A percentile compares a stretch with the other conserved stretches of the same genome.
Conservation (phyloP, 2,797 vertebrate genomes). For the Mormyrops attenuatus region DNA sequence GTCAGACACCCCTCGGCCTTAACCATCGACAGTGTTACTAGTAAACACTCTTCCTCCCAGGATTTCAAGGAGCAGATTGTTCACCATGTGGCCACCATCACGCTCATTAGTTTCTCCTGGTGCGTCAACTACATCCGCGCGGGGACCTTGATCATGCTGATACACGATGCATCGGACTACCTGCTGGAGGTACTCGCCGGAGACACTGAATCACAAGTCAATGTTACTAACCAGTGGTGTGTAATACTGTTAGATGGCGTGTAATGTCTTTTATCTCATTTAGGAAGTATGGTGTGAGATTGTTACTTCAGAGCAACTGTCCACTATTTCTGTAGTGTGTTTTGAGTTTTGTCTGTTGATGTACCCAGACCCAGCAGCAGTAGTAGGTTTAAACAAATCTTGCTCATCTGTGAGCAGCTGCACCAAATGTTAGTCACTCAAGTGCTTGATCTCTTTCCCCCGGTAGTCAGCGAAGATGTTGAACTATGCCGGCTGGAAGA, state of each 20-base stretch:
- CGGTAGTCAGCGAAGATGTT: constrained; percentile 93
- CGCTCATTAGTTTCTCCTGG: constrained; percentile 96
- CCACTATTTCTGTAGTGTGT: background rate
- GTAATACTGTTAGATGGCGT: background rate
- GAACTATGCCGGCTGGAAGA: constrained; percentile 92
- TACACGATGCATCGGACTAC: constrained; percentile 90
- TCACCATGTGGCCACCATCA: constrained; percentile 89
- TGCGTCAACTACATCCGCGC: constrained; percentile 88
- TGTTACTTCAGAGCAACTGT: background rate
- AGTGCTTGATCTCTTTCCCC: constrained; percentile 20
- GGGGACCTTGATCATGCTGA: constrained; percentile 87
- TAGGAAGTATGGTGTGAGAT: background rate
- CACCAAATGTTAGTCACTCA: background rate
- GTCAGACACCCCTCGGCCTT: background rate
- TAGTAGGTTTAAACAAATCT: background rate
- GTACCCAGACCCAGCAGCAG: background rate
- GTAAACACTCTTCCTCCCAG: constrained; percentile 46
- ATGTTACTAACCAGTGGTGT: background rate
- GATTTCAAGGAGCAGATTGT: constrained; percentile 93
- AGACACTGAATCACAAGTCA: background rate
- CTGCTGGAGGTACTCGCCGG: constrained; percentile 75
- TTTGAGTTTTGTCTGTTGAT: background rate
- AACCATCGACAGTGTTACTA: background rate
- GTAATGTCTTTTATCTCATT: background rate
- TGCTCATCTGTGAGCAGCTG: background rate